Evolutionary conservation across 2,797 vertebrate species (phyloP).

Genomic region (Vultur gryphus): DNA sequence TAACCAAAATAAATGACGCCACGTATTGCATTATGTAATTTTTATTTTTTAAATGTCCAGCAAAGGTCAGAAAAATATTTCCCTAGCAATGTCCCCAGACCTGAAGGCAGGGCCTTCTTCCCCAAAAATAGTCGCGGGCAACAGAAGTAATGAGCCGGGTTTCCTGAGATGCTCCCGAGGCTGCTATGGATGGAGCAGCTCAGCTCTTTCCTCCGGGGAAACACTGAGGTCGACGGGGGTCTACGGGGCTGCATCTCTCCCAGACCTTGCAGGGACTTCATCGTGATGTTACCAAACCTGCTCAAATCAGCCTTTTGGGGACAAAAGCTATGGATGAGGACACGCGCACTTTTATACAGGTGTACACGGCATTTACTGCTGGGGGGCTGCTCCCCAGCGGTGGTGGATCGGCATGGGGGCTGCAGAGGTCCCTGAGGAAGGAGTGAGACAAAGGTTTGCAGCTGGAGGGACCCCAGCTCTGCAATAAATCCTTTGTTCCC

Average conservation of each 20-base stretch:
- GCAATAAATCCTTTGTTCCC: background rate
- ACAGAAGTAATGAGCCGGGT: background rate
- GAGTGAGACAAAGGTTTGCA: accelerated
- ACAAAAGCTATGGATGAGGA: background rate
- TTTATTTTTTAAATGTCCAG: background rate
- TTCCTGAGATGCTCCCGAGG: background rate
- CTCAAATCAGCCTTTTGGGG: background rate
- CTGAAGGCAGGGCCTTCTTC: background rate
- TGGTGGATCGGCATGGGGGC: background rate
- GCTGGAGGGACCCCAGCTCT: background rate
- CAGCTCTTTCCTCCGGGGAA: background rate
- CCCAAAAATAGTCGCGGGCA: background rate
- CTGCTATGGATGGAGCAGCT: background rate
- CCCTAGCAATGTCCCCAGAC: background rate
- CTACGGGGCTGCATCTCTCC: background rate
- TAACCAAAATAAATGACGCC: background rate
- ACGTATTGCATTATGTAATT: background rate
- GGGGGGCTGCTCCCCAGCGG: background rate
- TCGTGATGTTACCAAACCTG: background rate
- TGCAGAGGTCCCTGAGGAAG: background rate
- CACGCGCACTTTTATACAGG: accelerated
- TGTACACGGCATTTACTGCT: background rate
- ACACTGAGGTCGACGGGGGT: accelerated
- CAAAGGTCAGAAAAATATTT: background rate
- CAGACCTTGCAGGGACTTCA: background rate